Evolutionary conservation across 2,113 vertebrate genomes (phyloP).

Genomic region (Pseudopodoces humilis): DNA sequence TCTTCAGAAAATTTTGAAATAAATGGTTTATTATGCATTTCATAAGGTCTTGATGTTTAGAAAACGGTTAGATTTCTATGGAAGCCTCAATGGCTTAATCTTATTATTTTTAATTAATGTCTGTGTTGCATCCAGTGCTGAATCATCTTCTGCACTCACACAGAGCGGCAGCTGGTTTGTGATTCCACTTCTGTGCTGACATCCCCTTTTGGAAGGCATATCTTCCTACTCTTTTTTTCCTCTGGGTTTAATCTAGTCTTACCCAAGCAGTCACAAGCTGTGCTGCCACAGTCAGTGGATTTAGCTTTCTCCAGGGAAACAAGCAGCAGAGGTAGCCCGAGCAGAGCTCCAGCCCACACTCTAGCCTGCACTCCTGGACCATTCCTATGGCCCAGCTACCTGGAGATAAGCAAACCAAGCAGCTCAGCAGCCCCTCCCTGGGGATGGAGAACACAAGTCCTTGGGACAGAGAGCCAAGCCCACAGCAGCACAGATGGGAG

Average conservation of each 20-base stretch:
- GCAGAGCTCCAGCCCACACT: background rate
- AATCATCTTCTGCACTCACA: background rate
- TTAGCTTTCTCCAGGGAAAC: background rate
- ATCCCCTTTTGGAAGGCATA: background rate
- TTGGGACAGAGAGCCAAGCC: background rate
- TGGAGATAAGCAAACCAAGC: background rate
- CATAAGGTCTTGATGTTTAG: background rate
- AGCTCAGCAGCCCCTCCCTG: background rate
- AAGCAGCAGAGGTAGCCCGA: background rate
- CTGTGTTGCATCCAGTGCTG: background rate
- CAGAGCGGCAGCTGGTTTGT: background rate
- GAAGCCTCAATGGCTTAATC: background rate
- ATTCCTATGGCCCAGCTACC: background rate
- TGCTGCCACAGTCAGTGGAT: background rate
- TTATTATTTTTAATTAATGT: background rate
- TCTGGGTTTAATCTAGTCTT: background rate
- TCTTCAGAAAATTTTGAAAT: background rate
- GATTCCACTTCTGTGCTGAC: background rate
- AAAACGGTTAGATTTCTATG: background rate
- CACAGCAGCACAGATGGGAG: background rate
- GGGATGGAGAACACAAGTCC: background rate
- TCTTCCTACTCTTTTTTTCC: background rate
- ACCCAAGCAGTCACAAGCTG: background rate
- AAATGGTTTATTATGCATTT: background rate
- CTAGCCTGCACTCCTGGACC: accelerated